Evolutionary conservation across 2,113 vertebrate genomes (phyloP), one percentile per base, ranked within the genome.

Genomic region (Athene cunicularia): DNA sequence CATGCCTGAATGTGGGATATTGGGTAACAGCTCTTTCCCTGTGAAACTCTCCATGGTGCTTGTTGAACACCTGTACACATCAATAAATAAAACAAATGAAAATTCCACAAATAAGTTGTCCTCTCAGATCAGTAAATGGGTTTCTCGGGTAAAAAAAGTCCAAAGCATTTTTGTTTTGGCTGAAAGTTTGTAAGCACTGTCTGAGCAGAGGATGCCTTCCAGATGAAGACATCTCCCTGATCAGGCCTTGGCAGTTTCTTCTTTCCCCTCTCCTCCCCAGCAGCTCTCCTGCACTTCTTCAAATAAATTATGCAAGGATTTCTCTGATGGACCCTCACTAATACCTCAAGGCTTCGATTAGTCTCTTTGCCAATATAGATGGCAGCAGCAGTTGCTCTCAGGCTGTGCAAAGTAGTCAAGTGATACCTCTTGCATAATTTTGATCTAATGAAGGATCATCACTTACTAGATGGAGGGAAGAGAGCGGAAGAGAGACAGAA

Each of bases 1-100:
- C 0, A 0, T 32, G 14, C 32, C 58, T 64, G 35, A 60, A 73
- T 20, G 3, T 20, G 17, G 5, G 2, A 27, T 58, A 13, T 0
- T 70, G 35, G 12, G 37, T 17, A 62, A 53, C 8, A 72, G 20
- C 4, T 28, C 2, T 55, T 81, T 50, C 37, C 60, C 23, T 35
- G 21, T 21, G 53, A 66, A 88, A 50, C 27, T 58, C 50, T 12
- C 14, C 16, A 6, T 62, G 28, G 43, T 41, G 30, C 24, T n/a
- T 70, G 8, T 12, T 64, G 35, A 92, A 64, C 30, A 66, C 63
- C n/a, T 41, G 15, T 32, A 47, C 27, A 67, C 3, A 12, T 33
- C 63, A 76, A 58, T 20, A 80, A 60, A 86, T 30, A 43, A 82
- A 84, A 56, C 19, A 60, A 67, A 75, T n/a, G 5, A 35, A 76